Conservation (phyloP, 2,113 vertebrate genomes). For the Atherinomorus stipes region DNA sequence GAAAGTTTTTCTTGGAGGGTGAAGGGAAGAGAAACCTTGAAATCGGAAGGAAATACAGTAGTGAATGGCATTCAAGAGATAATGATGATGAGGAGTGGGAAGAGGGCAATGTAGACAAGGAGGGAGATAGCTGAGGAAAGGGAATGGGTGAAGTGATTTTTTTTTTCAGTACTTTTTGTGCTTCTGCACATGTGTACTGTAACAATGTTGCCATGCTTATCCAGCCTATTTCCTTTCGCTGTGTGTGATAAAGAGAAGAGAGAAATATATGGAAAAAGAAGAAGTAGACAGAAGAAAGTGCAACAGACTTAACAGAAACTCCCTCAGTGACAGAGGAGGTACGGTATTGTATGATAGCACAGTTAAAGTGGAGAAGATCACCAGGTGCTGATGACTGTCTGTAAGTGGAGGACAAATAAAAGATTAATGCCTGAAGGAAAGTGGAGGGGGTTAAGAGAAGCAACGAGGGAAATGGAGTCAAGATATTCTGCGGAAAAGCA, state of each 20-base stretch:
- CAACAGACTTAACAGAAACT: conserved; percentile 29
- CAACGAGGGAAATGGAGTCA: conserved; percentile 36
- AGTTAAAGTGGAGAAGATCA: conserved; percentile 27
- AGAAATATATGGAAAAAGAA: conserved; percentile 30
- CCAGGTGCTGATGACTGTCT: conserved; percentile 45
- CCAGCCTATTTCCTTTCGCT: conserved; percentile 58
- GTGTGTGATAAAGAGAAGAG: conserved; percentile 39
- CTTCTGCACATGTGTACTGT: conserved; percentile 61
- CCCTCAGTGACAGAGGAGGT: conserved; percentile 24
- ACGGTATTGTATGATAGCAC: conserved; percentile 23
- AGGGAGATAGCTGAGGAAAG: conserved; percentile 62
- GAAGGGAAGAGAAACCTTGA: conserved; percentile 48
- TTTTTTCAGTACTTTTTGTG: conserved; percentile 55
- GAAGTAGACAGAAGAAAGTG: conserved; percentile 19
- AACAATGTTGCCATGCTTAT: conserved; percentile 59
- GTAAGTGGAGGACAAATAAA: conserved; percentile 13
- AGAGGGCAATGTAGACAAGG: conserved; percentile 34
- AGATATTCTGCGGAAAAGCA: conserved; percentile 47
- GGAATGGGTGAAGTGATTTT: conserved; percentile 63
- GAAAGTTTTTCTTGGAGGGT: conserved; percentile 23
- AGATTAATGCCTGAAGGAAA: conserved; percentile 26
- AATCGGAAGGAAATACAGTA: conserved; percentile 47
- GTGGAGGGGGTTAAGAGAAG: conserved; percentile 24
- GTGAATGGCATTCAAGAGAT: conserved; percentile 64
- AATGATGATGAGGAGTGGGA: conserved; percentile 60